These are phyloP conservation scores for Sycophila sp. DNA, from an alignment of 1,140 invertebrate species.

Conservation along the genomic window DNA sequence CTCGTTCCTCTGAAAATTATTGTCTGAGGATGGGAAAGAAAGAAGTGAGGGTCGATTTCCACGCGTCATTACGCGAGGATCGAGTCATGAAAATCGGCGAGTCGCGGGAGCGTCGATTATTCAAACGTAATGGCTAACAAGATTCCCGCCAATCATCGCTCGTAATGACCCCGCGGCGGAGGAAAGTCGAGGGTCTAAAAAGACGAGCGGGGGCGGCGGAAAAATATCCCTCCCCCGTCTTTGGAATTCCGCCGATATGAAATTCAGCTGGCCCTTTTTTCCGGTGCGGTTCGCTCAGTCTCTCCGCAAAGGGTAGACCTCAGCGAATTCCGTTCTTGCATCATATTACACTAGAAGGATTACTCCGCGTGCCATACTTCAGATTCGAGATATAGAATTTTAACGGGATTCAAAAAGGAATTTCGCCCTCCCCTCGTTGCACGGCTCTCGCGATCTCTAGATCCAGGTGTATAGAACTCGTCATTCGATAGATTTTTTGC, in stretches of 20 bases:
- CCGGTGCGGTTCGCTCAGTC: no score
- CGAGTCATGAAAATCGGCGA: slow-evolving; percentile 62
- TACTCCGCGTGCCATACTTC: background rate
- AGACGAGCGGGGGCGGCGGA: background rate
- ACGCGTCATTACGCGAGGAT: slow-evolving; percentile 63
- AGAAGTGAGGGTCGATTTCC: slow-evolving; percentile 48
- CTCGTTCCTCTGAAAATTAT: slow-evolving; percentile 43
- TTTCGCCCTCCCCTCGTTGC: background rate
- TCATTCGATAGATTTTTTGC: no score
- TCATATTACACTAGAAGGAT: no score
- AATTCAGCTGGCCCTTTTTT: slow-evolving; percentile 31
- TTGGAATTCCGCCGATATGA: background rate
- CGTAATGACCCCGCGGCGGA: slow-evolving; percentile 51
- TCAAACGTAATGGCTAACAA: slow-evolving; percentile 65
- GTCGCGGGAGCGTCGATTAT: slow-evolving; percentile 57
- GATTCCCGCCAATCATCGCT: slow-evolving; percentile 62
- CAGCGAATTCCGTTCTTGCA: no score
- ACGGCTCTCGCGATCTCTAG: slow-evolving; percentile 27
- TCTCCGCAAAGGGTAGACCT: no score
- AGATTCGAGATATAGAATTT: background rate
- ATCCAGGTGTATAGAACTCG: no score
- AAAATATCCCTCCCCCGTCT: no score
- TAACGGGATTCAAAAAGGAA: background rate
- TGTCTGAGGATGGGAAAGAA: slow-evolving; percentile 37
- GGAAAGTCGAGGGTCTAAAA: slow-evolving; percentile 30